phyloP scores from a whole-genome alignment of 2,797 vertebrate genomes.

The Chrosomus eos region DNA sequence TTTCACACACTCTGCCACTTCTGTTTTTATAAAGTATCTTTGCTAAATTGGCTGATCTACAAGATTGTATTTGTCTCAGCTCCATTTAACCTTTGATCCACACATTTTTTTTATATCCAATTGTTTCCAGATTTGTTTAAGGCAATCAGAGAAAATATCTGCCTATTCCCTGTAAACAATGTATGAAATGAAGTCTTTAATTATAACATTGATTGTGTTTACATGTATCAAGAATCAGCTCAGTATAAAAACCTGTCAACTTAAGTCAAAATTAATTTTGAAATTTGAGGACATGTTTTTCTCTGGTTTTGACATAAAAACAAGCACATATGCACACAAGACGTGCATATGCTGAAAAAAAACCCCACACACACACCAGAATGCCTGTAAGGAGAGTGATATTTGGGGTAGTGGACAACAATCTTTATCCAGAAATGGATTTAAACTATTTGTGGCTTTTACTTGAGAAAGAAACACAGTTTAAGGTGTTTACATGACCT shows the following conservation, averaged over 20 bases:
- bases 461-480: not conserved
- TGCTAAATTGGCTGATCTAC: not conserved
- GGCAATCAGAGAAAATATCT: not conserved
- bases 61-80: not conserved
- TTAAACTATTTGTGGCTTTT: not conserved
- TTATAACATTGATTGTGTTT: slow-evolving; percentile 10
- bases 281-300: slow-evolving; percentile 9
- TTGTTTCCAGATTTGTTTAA: not conserved
- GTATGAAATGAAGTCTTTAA: not conserved
- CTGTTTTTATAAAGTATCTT: not conserved
- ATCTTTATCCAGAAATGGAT: not conserved
- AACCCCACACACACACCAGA: too few species aligned
- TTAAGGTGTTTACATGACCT: not conserved
- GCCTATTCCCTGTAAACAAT: not conserved
- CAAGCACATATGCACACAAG: slow-evolving; percentile 3
- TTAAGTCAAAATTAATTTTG: slow-evolving; percentile 1
- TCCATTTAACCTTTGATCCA: not conserved
- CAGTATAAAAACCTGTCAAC: not conserved
- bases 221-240: not conserved
- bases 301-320: not conserved
- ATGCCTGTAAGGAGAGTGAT: not conserved
- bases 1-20: not conserved
- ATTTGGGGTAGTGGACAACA: not conserved
- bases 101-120: not conserved
- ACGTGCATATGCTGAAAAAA: not conserved